A percentile compares a stretch with the other conserved stretches of the same genome.
Conservation (phyloP, 2,797 vertebrate species). For the Sebastes hubbsi region DNA sequence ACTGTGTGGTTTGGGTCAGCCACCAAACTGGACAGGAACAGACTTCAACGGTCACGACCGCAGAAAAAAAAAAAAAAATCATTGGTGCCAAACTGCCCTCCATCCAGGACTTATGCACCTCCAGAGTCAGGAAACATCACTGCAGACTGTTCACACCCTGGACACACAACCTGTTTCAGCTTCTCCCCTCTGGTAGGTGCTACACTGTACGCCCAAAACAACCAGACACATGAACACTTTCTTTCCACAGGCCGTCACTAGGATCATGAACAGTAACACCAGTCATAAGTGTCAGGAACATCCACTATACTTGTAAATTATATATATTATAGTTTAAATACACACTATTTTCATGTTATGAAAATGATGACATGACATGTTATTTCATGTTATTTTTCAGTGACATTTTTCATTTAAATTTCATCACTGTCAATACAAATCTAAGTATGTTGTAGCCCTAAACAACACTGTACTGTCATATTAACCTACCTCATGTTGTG, state of each 20-base stretch:
- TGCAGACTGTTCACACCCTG: neutral
- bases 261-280: neutral
- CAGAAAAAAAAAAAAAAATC: neutral
- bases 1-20: neutral
- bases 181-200: neutral
- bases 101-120: neutral
- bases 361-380: no score
- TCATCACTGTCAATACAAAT: neutral
- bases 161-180: neutral
- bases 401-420: no score
- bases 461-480: neutral
- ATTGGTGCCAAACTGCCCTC: neutral
- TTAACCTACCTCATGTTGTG: fast-evolving
- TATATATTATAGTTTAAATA: neutral
- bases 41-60: neutral
- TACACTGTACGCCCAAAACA: neutral
- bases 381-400: no score
- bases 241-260: neutral
- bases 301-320: neutral
- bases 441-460: neutral
- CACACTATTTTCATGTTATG: neutral
- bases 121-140: neutral
- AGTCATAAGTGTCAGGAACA: neutral
- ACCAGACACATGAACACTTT: neutral
- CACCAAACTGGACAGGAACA: neutral